Percentiles rank a stretch among this genome's conserved stretches.
Evolutionary conservation across 2,113 vertebrate species (phyloP).

Genomic region (Myiopsitta monachus): DNA sequence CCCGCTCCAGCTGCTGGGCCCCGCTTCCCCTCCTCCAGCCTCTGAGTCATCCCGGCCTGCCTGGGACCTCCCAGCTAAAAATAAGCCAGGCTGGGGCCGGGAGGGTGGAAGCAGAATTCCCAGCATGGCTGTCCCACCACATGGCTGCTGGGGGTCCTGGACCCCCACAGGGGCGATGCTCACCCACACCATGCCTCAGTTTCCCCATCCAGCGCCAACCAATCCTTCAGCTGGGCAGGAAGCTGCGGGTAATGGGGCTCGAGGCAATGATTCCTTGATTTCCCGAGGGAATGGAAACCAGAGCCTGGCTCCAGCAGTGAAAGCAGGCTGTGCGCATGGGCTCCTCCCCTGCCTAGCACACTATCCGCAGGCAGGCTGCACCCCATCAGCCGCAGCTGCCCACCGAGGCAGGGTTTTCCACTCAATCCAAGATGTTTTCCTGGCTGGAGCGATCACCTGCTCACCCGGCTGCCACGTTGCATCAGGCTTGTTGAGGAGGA

Average conservation of each 20-base stretch:
- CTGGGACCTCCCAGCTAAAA: conserved; percentile 58
- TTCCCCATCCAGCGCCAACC: not conserved
- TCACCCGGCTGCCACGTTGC: not conserved
- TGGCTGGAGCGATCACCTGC: not conserved
- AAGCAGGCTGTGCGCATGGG: not conserved
- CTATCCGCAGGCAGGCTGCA: not conserved
- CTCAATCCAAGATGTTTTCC: not conserved
- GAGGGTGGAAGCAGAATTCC: conserved; percentile 37
- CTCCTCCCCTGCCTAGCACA: not conserved
- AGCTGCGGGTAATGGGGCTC: not conserved
- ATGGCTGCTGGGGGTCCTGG: not conserved
- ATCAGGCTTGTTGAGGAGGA: not conserved
- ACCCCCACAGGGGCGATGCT: not conserved
- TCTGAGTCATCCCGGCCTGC: conserved; percentile 55
- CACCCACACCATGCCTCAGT: not conserved
- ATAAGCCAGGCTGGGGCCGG: conserved; percentile 44
- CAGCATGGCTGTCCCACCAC: not conserved
- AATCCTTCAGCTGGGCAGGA: not conserved
- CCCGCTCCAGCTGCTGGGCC: not conserved
- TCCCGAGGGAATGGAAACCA: not conserved
- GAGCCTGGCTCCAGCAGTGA: not conserved
- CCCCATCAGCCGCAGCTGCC: not conserved
- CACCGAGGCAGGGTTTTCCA: not conserved
- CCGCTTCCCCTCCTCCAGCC: conserved; percentile 40
- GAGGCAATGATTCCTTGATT: not conserved